These are phyloP conservation scores for Nothura maculosa DNA, from an alignment of 2,797 vertebrate species.

Conservation along the genomic window DNA sequence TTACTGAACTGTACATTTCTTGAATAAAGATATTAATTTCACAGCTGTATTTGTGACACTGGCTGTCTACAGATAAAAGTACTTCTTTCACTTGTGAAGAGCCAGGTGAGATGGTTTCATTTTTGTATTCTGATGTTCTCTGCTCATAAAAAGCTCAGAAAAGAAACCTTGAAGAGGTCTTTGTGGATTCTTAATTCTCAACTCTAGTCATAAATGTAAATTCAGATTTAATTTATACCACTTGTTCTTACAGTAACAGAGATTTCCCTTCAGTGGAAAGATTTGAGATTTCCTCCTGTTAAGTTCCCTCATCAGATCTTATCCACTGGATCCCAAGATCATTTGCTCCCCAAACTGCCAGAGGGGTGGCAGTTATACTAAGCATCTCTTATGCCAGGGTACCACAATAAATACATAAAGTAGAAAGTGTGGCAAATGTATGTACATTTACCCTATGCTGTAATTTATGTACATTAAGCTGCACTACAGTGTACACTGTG, in stretches of 20 bases:
- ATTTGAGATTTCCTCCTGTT: background rate
- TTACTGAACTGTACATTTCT: background rate
- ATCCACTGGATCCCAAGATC: background rate
- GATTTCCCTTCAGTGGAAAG: background rate
- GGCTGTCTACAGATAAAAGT: background rate
- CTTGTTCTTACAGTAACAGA: background rate
- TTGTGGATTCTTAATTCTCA: fast-evolving
- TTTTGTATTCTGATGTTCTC: background rate
- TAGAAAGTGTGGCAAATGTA: background rate
- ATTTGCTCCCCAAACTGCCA: background rate
- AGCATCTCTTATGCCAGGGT: background rate
- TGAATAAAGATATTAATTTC: background rate
- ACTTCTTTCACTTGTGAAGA: background rate
- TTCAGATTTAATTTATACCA: background rate
- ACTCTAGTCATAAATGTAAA: background rate
- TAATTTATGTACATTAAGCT: background rate
- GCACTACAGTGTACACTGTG: background rate
- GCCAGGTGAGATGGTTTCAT: background rate
- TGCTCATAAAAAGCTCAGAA: background rate
- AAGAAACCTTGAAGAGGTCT: background rate
- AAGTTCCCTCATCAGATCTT: background rate
- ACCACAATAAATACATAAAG: background rate
- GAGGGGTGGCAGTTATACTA: background rate
- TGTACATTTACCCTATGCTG: background rate
- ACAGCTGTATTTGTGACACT: background rate